Evolutionary conservation across 1,140 invertebrate species (phyloP).

Genomic region (Frieseomelitta varia): DNA sequence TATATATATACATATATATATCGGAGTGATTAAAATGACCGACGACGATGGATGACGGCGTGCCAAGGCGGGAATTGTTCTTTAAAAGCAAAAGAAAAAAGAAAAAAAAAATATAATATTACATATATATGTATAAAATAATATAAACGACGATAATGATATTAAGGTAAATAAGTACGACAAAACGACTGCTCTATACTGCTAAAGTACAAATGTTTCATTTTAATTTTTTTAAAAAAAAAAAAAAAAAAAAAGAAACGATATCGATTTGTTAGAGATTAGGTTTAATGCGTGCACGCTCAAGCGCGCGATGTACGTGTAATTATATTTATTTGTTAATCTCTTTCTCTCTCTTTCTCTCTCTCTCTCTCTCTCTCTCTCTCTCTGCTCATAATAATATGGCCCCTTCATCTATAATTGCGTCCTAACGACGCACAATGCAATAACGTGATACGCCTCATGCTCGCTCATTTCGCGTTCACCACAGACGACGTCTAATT

Average conservation of each 20-base stretch:
- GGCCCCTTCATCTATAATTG: conserved; percentile 6
- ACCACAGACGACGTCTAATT: neutral
- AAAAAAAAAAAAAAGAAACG: conserved; percentile 1
- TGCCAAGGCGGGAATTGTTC: conserved; percentile 75
- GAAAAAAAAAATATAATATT: conserved; percentile 56
- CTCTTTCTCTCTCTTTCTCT: conserved; percentile 22
- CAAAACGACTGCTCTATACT: conserved; percentile 82
- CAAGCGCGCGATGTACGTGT: conserved; percentile 60
- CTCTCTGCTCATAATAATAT: conserved; percentile 9
- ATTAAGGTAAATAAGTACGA: conserved; percentile 71
- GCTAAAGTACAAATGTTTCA: conserved; percentile 83
- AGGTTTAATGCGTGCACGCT: conserved; percentile 52
- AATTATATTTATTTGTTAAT: conserved; percentile 72
- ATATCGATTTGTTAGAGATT: conserved; percentile 66
- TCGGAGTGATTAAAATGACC: conserved; percentile 36
- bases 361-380: neutral
- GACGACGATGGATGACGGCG: conserved; percentile 57
- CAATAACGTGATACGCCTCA: conserved; percentile 15
- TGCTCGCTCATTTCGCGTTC: conserved; percentile 24
- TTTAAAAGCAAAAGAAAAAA: conserved; percentile 60
- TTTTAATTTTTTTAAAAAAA: conserved; percentile 79
- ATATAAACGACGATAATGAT: conserved; percentile 69
- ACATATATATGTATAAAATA: conserved; percentile 71
- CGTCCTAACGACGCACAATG: neutral
- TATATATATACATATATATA: neutral